A percentile compares a stretch with the other conserved stretches of the same genome.
phyloP scores from a whole-genome alignment of 2,888 invertebrate genomes.

The Carpatolechia fugitivella region DNA sequence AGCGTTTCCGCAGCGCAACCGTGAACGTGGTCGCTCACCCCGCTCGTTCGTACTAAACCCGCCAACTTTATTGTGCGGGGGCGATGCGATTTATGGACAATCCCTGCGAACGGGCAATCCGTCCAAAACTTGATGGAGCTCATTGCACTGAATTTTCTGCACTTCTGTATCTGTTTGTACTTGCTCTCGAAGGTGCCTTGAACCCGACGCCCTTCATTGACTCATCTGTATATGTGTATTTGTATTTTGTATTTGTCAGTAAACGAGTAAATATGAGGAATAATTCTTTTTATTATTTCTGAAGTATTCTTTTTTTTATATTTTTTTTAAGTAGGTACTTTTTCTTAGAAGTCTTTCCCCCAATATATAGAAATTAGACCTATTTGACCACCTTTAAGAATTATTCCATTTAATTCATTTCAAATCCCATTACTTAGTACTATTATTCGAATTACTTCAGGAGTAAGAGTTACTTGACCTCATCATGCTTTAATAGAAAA shows the following conservation, averaged over 20 bases:
- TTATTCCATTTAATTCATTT: conserved; percentile 79
- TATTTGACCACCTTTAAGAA: conserved; percentile 82
- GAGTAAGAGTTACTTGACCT: conserved; percentile 82
- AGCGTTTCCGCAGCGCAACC: conserved; percentile 41
- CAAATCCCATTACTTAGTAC: conserved; percentile 80
- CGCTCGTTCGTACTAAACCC: conserved; percentile 50
- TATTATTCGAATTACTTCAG: conserved; percentile 84
- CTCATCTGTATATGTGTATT: too few species aligned
- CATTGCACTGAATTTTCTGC: conserved; percentile 24
- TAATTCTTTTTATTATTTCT: conserved; percentile 86
- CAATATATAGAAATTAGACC: conserved; percentile 59
- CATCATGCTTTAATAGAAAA: conserved; percentile 59
- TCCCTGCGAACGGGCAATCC: conserved; percentile 44
- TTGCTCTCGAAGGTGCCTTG: conserved; percentile 32
- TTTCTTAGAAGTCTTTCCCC: conserved; percentile 26
- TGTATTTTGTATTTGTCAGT: too few species aligned
- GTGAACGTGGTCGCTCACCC: conserved; percentile 72
- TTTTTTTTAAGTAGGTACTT: conserved; percentile 77
- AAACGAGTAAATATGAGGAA: too few species aligned
- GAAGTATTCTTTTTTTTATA: conserved; percentile 82
- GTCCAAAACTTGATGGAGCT: conserved; percentile 46
- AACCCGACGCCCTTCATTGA: conserved; percentile 25
- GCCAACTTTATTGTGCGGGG: conserved; percentile 62
- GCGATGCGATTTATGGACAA: conserved; percentile 61
- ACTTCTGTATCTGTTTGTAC: neutral